phyloP scores from a whole-genome alignment of 1,140 invertebrate genomes.

The Archivesica marissinica region DNA sequence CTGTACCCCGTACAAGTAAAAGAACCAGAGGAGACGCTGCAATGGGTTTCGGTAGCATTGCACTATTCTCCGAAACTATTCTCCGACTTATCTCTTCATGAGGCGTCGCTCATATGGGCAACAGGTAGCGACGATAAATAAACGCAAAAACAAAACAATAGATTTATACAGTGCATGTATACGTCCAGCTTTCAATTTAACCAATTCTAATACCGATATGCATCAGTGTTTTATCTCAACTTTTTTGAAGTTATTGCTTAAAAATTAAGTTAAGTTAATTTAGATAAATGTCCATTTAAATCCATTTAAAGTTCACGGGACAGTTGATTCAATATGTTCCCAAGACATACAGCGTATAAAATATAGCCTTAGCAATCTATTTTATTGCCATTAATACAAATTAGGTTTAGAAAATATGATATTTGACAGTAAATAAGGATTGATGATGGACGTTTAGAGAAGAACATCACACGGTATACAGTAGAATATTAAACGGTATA shows the following conservation, averaged over 20 bases:
- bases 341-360: not conserved
- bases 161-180: not conserved
- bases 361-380: conserved; percentile 41
- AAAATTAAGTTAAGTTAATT: not conserved
- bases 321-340: conserved; percentile 24
- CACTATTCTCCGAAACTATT: not conserved
- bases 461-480: not conserved
- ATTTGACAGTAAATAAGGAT: conserved; percentile 49
- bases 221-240: not conserved
- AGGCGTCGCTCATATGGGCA: no score
- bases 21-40: no score
- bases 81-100: not conserved
- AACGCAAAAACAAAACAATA: not conserved
- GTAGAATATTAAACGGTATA: conserved; percentile 14
- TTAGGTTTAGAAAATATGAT: conserved; percentile 26
- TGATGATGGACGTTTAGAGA: conserved; percentile 21
- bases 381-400: conserved; percentile 56
- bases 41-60: no score
- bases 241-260: conserved; percentile 5
- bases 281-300: conserved; percentile 41
- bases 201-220: no score
- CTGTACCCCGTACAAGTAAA: no score
- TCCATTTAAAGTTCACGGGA: conserved; percentile 32
- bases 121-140: not conserved
- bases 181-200: not conserved